phyloP scores from a whole-genome alignment of 2,888 invertebrate species.

The Seira sanloemensis region DNA sequence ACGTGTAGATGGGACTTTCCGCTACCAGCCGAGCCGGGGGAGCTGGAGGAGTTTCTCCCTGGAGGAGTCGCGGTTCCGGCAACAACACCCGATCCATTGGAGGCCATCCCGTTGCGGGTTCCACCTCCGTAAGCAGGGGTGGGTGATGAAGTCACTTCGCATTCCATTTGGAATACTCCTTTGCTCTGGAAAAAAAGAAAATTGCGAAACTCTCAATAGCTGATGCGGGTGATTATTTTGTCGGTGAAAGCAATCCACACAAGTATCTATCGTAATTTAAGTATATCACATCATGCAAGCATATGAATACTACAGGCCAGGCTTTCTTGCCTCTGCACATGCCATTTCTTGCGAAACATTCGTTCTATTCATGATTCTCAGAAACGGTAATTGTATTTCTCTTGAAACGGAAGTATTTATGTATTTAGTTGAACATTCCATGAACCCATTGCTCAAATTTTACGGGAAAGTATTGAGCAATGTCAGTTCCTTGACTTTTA shows the following conservation, averaged over 20 bases:
- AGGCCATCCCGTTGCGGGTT: constrained; percentile 49
- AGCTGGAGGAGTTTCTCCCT: constrained; percentile 42
- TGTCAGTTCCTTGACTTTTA: no score
- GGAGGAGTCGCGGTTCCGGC: constrained; percentile 39
- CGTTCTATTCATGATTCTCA: no score
- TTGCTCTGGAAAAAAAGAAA: constrained; percentile 69
- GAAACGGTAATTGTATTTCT: no score
- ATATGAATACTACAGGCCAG: background rate
- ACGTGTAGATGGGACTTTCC: constrained; percentile 81
- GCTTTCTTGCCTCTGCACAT: background rate
- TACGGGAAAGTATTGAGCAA: no score
- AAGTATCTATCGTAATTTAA: constrained; percentile 6
- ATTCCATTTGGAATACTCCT: constrained; percentile 78
- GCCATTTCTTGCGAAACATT: no score
- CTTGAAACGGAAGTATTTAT: no score
- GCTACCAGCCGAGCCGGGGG: constrained; percentile 58
- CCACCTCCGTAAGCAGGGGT: constrained; percentile 60
- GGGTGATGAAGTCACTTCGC: constrained; percentile 77
- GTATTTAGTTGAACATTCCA: no score
- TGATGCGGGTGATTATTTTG: no score
- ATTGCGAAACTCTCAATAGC: background rate
- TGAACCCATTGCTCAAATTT: no score
- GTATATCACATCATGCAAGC: background rate
- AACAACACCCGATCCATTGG: constrained; percentile 49
- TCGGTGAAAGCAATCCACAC: no score